Percentiles rank a stretch among this genome's conserved stretches.
These are phyloP conservation scores for Schizothorax lantsangensis DNA, from an alignment of 2,797 vertebrate genomes.

Conservation along the genomic window DNA sequence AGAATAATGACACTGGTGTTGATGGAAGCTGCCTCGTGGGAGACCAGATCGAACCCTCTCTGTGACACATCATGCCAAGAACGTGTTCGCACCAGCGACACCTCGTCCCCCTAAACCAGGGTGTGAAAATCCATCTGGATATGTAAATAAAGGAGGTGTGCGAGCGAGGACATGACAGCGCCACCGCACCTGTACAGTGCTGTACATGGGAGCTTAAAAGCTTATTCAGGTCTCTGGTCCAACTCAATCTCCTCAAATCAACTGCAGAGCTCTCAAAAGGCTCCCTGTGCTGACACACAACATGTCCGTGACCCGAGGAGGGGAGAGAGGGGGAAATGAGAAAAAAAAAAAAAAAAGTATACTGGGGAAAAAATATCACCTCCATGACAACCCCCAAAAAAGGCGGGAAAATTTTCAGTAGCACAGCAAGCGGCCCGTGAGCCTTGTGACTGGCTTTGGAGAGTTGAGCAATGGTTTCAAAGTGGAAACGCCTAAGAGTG, in stretches of 20 bases:
- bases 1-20: constrained; percentile 59
- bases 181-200: constrained; percentile 56
- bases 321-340: constrained; percentile 24
- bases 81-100: constrained; percentile 68
- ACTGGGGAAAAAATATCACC: not conserved
- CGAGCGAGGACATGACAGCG: constrained; percentile 66
- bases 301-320: constrained; percentile 45
- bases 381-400: not conserved
- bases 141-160: constrained; percentile 66
- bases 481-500: constrained; percentile 4
- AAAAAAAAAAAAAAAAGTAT: not conserved
- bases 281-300: constrained; percentile 41
- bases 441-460: constrained; percentile 18
- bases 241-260: constrained; percentile 53
- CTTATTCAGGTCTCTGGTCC: constrained; percentile 70
- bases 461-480: constrained; percentile 28
- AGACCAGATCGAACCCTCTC: constrained; percentile 55
- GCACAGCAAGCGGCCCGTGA: not conserved
- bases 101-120: constrained; percentile 60
- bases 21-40: constrained; percentile 59
- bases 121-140: constrained; percentile 72
- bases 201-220: constrained; percentile 76
- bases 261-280: constrained; percentile 53
- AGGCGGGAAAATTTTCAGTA: not conserved
- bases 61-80: constrained; percentile 63